Evolutionary conservation across 1,140 invertebrate genomes (phyloP).

Genomic region (Drosophila pandora): DNA sequence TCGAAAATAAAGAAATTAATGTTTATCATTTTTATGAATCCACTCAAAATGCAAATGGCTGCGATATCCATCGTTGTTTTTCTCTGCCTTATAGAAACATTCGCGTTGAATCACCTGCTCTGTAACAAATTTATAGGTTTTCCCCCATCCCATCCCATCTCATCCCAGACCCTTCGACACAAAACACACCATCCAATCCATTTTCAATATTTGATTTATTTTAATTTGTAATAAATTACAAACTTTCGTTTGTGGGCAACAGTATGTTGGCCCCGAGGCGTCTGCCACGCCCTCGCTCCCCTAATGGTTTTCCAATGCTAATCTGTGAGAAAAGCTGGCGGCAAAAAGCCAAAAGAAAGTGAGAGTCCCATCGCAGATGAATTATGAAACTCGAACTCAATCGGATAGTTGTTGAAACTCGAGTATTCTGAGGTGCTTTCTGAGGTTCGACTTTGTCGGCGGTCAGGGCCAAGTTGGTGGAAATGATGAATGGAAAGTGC

Average conservation of each 20-base stretch:
- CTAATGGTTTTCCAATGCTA: conserved; percentile 72
- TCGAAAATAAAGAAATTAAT: conserved; percentile 66
- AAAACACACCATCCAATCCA: neutral
- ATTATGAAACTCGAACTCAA: conserved; percentile 65
- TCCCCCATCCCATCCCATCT: conserved; percentile 10
- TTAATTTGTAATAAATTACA: conserved; percentile 77
- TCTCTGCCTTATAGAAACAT: conserved; percentile 47
- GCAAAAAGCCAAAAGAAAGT: conserved; percentile 50
- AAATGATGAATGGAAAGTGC: conserved; percentile 28
- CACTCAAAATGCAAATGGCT: conserved; percentile 67
- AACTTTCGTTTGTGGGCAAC: conserved; percentile 60
- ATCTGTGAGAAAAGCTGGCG: conserved; percentile 51
- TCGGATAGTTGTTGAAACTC: conserved; percentile 40
- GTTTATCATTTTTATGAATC: conserved; percentile 68
- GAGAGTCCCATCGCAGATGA: conserved; percentile 62
- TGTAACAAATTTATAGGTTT: conserved; percentile 25
- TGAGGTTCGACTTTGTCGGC: conserved; percentile 21
- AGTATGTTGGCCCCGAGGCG: conserved; percentile 15
- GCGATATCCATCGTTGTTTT: conserved; percentile 38
- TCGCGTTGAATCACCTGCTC: conserved; percentile 40
- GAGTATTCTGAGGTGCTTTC: conserved; percentile 21
- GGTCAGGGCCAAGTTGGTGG: conserved; percentile 35
- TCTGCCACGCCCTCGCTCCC: conserved; percentile 30
- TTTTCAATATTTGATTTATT: conserved; percentile 71
- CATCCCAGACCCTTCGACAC: too few species aligned